phyloP scores from a whole-genome alignment of 2,797 vertebrate genomes.

The Hydrolagus colliei region DNA sequence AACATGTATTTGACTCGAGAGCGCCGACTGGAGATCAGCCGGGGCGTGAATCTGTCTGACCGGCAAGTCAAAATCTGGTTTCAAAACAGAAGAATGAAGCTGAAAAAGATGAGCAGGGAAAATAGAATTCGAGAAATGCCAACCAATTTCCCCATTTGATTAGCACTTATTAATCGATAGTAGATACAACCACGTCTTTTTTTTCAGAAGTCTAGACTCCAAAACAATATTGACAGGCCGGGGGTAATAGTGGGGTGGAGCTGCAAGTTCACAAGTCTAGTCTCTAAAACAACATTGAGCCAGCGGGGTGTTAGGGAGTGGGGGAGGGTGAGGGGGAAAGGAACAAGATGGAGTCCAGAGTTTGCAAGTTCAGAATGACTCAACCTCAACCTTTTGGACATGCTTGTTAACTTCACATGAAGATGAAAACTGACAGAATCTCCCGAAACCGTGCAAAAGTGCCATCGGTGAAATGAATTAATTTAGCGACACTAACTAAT shows the following conservation, averaged over 20 bases:
- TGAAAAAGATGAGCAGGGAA: constrained; percentile 39
- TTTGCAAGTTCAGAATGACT: constrained; percentile 1
- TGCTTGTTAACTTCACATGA: not conserved
- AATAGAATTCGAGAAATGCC: constrained; percentile 35
- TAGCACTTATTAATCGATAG: too few species aligned
- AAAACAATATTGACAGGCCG: not conserved
- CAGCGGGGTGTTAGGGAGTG: too few species aligned
- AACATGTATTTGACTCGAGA: constrained; percentile 46
- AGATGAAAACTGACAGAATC: not conserved
- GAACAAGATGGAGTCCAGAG: not conserved
- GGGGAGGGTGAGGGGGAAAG: not conserved
- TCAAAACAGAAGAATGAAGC: constrained; percentile 43
- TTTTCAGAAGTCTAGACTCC: not conserved
- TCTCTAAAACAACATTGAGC: not conserved
- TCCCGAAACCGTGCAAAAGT: not conserved
- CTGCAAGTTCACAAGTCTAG: constrained; percentile 27
- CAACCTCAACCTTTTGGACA: not conserved
- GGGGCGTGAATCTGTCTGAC: constrained; percentile 37
- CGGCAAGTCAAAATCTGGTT: constrained; percentile 41
- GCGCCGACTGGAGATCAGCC: constrained; percentile 66
- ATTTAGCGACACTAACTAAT: not conserved
- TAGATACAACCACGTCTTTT: not conserved
- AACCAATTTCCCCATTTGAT: constrained; percentile 35
- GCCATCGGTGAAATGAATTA: not conserved
- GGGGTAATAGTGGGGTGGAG: too few species aligned